phyloP scores from a whole-genome alignment of 1,140 invertebrate species.

The Portunus trituberculatus region DNA sequence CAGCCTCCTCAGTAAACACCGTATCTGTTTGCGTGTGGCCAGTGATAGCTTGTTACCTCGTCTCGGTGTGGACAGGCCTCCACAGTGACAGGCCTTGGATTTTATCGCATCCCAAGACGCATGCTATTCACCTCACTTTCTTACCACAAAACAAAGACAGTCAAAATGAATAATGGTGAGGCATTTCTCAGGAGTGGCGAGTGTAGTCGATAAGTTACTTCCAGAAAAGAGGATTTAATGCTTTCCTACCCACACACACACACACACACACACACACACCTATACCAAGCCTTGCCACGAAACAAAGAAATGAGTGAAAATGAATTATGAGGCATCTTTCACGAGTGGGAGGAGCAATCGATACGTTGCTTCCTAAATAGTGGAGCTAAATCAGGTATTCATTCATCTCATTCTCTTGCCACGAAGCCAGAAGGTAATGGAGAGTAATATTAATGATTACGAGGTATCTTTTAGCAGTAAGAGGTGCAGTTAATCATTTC shows the following conservation, averaged over 20 bases:
- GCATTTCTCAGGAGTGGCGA: background rate
- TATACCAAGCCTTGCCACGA: background rate
- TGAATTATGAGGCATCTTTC: background rate
- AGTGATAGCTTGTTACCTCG: background rate
- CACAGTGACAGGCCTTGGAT: background rate
- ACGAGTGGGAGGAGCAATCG: background rate
- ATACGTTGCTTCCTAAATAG: no score
- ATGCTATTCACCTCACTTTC: background rate
- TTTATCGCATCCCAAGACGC: background rate
- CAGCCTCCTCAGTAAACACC: background rate
- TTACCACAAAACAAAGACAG: background rate
- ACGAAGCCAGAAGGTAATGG: background rate
- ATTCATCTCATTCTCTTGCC: background rate
- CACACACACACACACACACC: no score
- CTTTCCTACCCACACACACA: no score
- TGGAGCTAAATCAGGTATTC: no score
- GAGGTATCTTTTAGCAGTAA: background rate
- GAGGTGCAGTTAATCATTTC: no score
- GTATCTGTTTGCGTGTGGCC: background rate
- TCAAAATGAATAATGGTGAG: background rate
- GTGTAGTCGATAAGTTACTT: no score
- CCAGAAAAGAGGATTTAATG: no score
- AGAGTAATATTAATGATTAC: background rate
- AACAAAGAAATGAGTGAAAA: background rate
- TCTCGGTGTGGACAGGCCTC: background rate